Base-by-base conservation (phyloP, 2,888 invertebrate genomes). In the Nasonia oneida region DNA sequence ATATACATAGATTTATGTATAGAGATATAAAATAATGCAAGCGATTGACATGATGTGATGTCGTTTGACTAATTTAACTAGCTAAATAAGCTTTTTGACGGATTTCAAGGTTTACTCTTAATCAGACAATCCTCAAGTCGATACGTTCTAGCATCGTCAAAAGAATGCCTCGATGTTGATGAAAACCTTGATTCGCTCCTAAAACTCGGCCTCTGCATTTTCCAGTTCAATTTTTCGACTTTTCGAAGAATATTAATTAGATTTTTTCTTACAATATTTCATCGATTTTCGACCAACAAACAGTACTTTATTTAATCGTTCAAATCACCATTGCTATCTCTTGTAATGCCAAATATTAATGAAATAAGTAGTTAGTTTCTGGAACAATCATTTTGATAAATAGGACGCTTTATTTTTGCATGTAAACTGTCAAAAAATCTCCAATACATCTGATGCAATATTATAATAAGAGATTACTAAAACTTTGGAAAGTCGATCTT, bases 41-140 rank as follows among this genome's bases (percentile, higher is more conserved):
- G 90, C 91, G 93, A 92, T 91, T 91, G 90, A 91, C 92, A 89
- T 88, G 89, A 89, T 89, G 91, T 76, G 73, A 86, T 81, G 81
- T 84, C 84, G 81, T 84, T 84, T 80, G 81, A 83, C 81, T 92
- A 92, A 92, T 92, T 92, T 92, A 93, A 92, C 91, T 92, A 93
- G 92, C 89, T 91, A 91, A 91, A 87, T 86, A 88, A 88, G 88
- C 86, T 89, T 78, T 80, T 83, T 78, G 77, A 74, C 84, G 76
- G 81, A 84, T 84, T 77, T 74, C 81, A 81, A 87, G 84, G 86
- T 87, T 87, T 87, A 80, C 76, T 82, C 74, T 86, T 82, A 82
- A 64, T 87, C 87, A 84, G 87, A 84, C 87, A 87, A 80, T 87
- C 86, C 84, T 86, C 84, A 42, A 82, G 87, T 87, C 87, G 87